Evolutionary conservation across 2,888 invertebrate species (phyloP).

Genomic region (Poecilobothrus nobilitatus): DNA sequence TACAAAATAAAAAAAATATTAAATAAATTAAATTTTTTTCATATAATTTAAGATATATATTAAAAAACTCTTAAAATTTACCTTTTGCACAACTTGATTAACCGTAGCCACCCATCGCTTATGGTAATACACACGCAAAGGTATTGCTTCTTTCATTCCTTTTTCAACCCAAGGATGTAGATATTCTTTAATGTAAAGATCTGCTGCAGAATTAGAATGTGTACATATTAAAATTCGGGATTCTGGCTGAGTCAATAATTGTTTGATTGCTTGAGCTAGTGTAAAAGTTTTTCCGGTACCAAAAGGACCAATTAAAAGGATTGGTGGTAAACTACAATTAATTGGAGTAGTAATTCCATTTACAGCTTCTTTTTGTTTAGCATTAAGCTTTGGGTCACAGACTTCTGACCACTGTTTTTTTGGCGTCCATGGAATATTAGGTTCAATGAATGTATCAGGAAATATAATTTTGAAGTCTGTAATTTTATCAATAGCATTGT

Average conservation of each 20-base stretch:
- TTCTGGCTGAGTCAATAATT: conserved; percentile 54
- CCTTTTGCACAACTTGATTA: conserved; percentile 58
- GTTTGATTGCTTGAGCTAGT: conserved; percentile 64
- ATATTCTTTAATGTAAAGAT: conserved; percentile 76
- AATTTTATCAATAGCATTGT: conserved; percentile 68
- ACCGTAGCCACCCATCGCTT: conserved; percentile 73
- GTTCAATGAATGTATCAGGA: conserved; percentile 56
- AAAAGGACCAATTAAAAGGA: conserved; percentile 68
- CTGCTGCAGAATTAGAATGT: conserved; percentile 80
- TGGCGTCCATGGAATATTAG: conserved; percentile 61
- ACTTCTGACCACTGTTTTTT: conserved; percentile 59
- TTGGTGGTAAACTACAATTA: conserved; percentile 56
- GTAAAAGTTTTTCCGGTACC: conserved; percentile 86
- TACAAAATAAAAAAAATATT: conserved; percentile 37
- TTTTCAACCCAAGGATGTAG: conserved; percentile 65
- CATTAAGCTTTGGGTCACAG: conserved; percentile 58
- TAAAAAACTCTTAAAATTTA: conserved; percentile 32
- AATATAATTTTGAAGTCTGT: conserved; percentile 63
- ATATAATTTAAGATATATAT: no score
- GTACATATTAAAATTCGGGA: conserved; percentile 73
- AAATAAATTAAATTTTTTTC: neutral
- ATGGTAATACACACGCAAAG: conserved; percentile 70
- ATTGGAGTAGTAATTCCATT: conserved; percentile 63
- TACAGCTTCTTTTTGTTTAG: conserved; percentile 70
- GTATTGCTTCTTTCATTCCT: conserved; percentile 57